Evolutionary conservation across 1,140 invertebrate genomes (phyloP), one percentile per base, ranked within the genome.

Genomic region (Holotrichia oblita): DNA sequence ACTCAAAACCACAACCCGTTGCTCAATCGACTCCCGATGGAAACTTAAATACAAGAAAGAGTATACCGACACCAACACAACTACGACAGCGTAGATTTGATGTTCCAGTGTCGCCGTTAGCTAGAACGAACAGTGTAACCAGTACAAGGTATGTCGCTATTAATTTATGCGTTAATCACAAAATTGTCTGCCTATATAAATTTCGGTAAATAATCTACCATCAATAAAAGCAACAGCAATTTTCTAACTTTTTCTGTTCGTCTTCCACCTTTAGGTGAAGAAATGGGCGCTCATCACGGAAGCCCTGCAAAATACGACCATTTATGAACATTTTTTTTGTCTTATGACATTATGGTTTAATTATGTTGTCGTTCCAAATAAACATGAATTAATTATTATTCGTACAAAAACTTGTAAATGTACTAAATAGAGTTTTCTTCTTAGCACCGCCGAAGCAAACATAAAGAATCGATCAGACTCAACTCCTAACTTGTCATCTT

Each of bases 11-110:
- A 1, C 74, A 79, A 79, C 80, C 80, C 12, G 69, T 81, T 17
- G 80, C 78, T 8, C 80, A 81, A 69, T 81, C 80, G 40, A 81
- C 80, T 0, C 80, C 80, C 10, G 78, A 76, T 74, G 34, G 12
- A 59, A 40, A 22, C 27, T 24, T 0, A 2, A 59, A 75, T 7
- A 9, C 34, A 27, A 44, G 59, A 4, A 40, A 41, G n/a, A 64
- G 17, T 48, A 61, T 34, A 20, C 73, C 78, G 20, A 75, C 44
- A 12, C 74, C 78, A 12, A 48, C 73, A 20, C 73, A 64, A 44
- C 20, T 79, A 64, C 40, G 42, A 7, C 74, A 79, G 17, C 41
- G 77, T 0, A 73, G 64, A 73, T 78, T 73, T 73, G 55, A 73
- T 20, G 34, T 12, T 14, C 77, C 77, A 40, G 12, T 78, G 40